These are phyloP conservation scores for Nasonia oneida DNA, from an alignment of 2,888 invertebrate genomes.

Conservation along the genomic window DNA sequence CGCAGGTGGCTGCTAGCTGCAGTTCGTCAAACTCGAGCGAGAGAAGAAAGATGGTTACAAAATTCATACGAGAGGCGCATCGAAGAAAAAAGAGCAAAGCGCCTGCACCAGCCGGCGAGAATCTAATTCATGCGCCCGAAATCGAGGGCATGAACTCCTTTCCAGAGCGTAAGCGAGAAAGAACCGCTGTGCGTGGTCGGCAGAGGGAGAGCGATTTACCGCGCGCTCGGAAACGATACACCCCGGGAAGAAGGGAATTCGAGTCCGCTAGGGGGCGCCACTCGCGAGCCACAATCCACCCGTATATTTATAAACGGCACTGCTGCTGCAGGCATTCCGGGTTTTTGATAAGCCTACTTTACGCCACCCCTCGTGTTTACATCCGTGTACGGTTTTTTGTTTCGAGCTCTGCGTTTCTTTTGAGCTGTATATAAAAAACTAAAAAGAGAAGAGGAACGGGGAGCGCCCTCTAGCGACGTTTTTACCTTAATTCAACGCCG, in stretches of 20 bases:
- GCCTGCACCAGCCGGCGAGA: neutral
- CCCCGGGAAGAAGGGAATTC: conserved; percentile 67
- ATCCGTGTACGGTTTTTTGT: neutral
- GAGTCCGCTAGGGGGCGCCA: conserved; percentile 19
- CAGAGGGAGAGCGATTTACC: conserved; percentile 30
- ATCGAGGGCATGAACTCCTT: conserved; percentile 33
- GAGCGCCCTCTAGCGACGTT: neutral
- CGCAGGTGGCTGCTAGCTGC: neutral
- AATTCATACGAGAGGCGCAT: neutral
- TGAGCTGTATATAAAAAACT: neutral
- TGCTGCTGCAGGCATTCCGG: neutral
- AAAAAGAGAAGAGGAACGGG: neutral
- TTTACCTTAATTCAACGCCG: neutral
- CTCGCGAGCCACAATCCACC: conserved; percentile 66
- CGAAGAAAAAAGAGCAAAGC: neutral
- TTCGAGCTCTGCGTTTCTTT: neutral
- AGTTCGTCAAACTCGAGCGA: neutral
- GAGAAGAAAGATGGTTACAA: neutral
- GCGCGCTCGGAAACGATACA: conserved; percentile 38
- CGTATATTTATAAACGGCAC: conserved; percentile 1
- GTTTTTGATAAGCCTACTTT: conserved; percentile 9
- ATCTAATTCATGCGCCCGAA: conserved; percentile 40
- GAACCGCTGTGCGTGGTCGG: neutral
- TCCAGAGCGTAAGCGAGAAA: neutral
- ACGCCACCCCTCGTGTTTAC: conserved; percentile 4